phyloP scores from a whole-genome alignment of 2,888 invertebrate species.

The Spodoptera littoralis region DNA sequence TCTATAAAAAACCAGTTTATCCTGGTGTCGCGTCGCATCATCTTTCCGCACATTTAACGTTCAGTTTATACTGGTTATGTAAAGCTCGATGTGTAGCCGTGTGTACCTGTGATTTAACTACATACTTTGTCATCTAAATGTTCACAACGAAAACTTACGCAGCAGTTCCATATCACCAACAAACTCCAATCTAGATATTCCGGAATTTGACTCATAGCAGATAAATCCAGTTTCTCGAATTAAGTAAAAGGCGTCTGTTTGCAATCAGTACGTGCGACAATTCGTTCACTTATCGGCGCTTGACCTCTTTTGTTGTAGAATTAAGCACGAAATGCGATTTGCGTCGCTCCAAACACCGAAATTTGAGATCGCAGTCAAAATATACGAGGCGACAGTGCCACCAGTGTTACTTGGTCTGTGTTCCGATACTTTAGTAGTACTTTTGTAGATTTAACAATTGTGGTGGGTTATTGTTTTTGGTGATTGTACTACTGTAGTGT shows the following conservation, averaged over 20 bases:
- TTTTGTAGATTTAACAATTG: not conserved
- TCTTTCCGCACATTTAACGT: no score
- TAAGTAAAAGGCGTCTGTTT: conserved; percentile 29
- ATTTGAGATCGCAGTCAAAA: conserved; percentile 69
- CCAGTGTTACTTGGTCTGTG: conserved; percentile 18
- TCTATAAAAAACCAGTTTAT: no score
- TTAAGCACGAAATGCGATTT: conserved; percentile 74
- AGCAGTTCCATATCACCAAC: no score
- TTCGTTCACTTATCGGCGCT: conserved; percentile 61
- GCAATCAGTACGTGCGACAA: conserved; percentile 52
- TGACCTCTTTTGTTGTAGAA: conserved; percentile 68
- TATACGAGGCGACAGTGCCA: conserved; percentile 51
- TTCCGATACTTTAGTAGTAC: not conserved
- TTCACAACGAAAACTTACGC: no score
- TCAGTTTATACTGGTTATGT: no score
- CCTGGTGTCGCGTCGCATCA: no score
- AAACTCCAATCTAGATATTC: no score
- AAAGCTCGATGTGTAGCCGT: no score
- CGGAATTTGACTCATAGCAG: no score
- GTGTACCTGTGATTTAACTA: no score
- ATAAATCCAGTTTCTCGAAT: no score
- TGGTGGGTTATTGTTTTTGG: conserved; percentile 19
- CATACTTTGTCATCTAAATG: no score
- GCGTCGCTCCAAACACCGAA: conserved; percentile 61
- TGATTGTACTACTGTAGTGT: conserved; percentile 16